Evolutionary conservation across 2,888 invertebrate genomes (phyloP).

Genomic region (Drosophila paranaensis): DNA sequence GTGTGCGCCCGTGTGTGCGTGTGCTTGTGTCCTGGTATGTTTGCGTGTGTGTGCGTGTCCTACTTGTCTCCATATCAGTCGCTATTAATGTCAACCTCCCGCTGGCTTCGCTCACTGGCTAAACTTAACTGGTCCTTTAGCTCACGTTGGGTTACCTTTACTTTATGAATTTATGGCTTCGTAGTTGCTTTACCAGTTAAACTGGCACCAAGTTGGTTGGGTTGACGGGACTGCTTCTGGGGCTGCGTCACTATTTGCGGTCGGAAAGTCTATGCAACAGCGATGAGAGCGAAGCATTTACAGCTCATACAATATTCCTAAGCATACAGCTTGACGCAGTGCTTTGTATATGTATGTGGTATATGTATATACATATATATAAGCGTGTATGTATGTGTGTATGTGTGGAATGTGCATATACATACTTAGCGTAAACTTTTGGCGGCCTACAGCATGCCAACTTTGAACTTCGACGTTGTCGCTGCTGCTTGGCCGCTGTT

Average conservation of each 20-base stretch:
- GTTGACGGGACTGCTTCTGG: slow-evolving; percentile 5
- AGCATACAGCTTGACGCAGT: slow-evolving; percentile 58
- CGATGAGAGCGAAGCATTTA: slow-evolving; percentile 57
- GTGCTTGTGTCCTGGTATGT: not conserved
- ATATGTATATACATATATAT: slow-evolving; percentile 16
- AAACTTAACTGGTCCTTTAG: slow-evolving; percentile 49
- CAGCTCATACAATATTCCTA: slow-evolving; percentile 74
- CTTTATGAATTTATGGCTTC: slow-evolving; percentile 69
- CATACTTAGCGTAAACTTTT: slow-evolving; percentile 67
- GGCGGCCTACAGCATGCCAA: slow-evolving; percentile 69
- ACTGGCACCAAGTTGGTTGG: slow-evolving; percentile 35
- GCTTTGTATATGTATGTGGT: slow-evolving; percentile 14
- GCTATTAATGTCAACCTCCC: slow-evolving; percentile 64
- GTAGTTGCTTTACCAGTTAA: slow-evolving; percentile 61
- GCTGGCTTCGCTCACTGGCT: slow-evolving; percentile 57
- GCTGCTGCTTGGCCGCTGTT: slow-evolving; percentile 56
- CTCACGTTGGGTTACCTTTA: slow-evolving; percentile 42
- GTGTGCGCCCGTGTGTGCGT: not conserved
- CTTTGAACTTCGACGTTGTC: slow-evolving; percentile 72
- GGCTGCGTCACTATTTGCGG: slow-evolving; percentile 62
- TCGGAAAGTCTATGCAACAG: slow-evolving; percentile 46
- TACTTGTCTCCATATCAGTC: slow-evolving; percentile 48
- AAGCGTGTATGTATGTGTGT: slow-evolving; percentile 1
- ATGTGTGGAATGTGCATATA: slow-evolving; percentile 47
- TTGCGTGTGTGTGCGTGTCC: slow-evolving; percentile 14